Evolutionary conservation across 2,113 vertebrate species (phyloP), one percentile per base, ranked within the genome.

Genomic region (Syrmaticus mikado): DNA sequence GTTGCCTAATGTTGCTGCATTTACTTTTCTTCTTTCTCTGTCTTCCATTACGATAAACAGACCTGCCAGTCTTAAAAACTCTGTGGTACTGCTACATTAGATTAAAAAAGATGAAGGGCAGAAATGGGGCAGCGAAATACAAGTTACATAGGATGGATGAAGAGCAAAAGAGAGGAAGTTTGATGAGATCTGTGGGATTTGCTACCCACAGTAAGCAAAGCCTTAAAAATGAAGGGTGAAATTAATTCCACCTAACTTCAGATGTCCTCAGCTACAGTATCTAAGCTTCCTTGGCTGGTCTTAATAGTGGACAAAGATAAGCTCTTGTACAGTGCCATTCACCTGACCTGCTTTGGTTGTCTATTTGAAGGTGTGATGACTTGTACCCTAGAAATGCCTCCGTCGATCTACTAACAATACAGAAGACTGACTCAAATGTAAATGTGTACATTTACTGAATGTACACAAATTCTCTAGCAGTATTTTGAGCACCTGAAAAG

Each of bases 1-100:
- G n/a, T 80, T 92, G 45, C 62, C 90, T 82, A 83, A 22, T 93
- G 88, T 92, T 78, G 81, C 60, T 78, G 65, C 38, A 86, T 81
- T 94, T 88, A n/a, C 57, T 88, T 90, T 94, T 92, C 40, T 74
- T 85, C 73, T 90, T 92, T 79, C 52, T 82, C n/a, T 74, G 6
- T 85, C 67, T 92, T 53, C 19, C 27, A n/a, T 48, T 81, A 36
- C 38, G 77, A 11, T 60, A 85, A 88, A 43, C 79, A 90, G 57
- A 75, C 28, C 34, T 78, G 46, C 48, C 68, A 36, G 71, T 94
- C 90, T 28, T 36, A 82, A 88, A 75, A 90, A 74, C 65, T 91
- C 46, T 19, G 43, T 85, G 76, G 50, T 82, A 53, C 53, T 94
- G 46, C 80, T 81, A 14, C 36, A 34, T 74, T 75, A 90, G 32